Base-by-base conservation (phyloP, 2,888 invertebrate genomes). In the Nebria salina region DNA sequence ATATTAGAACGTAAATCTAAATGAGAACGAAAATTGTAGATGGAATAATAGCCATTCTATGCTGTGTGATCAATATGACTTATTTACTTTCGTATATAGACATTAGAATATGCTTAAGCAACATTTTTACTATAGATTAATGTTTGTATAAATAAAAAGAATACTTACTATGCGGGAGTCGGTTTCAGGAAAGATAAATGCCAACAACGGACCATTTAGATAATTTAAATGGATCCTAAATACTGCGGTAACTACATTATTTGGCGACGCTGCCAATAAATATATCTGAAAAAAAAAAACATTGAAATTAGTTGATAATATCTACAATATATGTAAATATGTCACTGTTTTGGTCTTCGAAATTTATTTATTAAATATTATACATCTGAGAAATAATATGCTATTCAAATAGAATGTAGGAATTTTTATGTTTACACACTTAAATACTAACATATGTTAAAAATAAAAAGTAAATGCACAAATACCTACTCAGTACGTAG, bases 221-320 rank as follows among this genome's bases (percentile, higher is more conserved):
- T 96, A 94, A 90, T 97, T 97, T 89, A 98, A 92, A 89, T 98
- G 97, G 87, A 98, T 93, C 86, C 98, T 93, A 91, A 97, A 98
- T 83, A 97, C 89, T 78, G 94, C 93, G 80, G 96, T 96, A 20
- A 95, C 94, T 83, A 91, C 91, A 89, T 94, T 95, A 88, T 94
- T 95, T 75, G 97, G 97, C 85, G 95, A 94, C 72, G 97, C 95
- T 81, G 96, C 95, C 87, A 98, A 90, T 86, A 98, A 91, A 90
- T 95, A 97, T 84, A 98, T 95, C 97, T 98, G 91, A 77, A 92
- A 90, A 83, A 83, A 83, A 85, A 84, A 84, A 83, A 76, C 82
- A 75, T 54, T 11, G 4, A 8, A 11, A 77, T 82, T 75, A 68
- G 20, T 54, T 65, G 65, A 72, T 75, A 72, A 42, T 41, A 76